Base-by-base conservation (phyloP, 2,797 vertebrate genomes). In the Protosalanx chinensis region DNA sequence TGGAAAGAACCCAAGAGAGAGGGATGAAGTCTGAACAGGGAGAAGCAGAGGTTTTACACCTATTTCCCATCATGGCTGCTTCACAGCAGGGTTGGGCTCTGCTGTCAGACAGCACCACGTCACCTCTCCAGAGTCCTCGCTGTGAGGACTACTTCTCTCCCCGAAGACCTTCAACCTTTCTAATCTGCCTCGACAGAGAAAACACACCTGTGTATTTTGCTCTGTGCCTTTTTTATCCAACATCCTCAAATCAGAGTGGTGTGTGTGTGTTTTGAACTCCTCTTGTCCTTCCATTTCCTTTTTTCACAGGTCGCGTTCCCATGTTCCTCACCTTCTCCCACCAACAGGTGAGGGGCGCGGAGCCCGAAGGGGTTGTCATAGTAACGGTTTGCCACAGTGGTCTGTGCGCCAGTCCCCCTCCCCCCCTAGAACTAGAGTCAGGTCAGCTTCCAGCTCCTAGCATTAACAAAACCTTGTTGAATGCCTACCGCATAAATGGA, bases 361-460 rank as follows among this genome's bases (percentile, higher is more conserved):
- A 77, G 51, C 81, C 76, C 53, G 73, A 27, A 27, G 73, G 71
- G 78, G 90, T 93, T 92, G 87, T 89, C 71, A 78, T 88, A 86
- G 88, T 61, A 75, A 93, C 85, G 62, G 81, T 82, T 56, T 3
- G 79, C 81, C 73, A 76, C 72, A 62, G 7, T 23, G 10, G 58
- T 29, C 20, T n/a, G 27, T 29, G 23, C 27, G 27, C 32, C 15
- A 15, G 27, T 33, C 29, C 29, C 12, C 29, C 16, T 33, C 13
- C 79, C 88, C 72, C 77, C 83, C 76, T 71, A 70, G 84, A 82
- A 82, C 80, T 74, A 88, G 88, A 89, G 83, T 91, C 87, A 83
- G 85, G 83, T 87, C 67, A 76, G 84, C 84, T 84, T 16, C 69
- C 58, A 68, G 67, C 82, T 69, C 79, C 74, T 12, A 41, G 10